Base-by-base conservation (phyloP, 1,140 invertebrate species). In the Zaprionus lachaisei region DNA sequence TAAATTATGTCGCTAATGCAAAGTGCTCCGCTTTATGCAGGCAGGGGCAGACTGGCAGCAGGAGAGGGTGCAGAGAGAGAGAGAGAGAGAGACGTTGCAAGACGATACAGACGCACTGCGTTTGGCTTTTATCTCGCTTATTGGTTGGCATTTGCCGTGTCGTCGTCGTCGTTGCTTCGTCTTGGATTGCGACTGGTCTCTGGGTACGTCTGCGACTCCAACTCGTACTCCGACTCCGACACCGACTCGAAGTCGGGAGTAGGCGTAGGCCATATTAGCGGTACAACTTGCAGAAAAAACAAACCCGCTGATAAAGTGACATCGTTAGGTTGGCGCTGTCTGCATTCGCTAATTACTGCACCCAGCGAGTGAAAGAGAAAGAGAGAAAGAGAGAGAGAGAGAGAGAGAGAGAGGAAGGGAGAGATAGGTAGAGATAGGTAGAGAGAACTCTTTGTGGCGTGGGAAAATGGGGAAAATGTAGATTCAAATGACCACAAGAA, bases 1-100 rank as follows among this genome's bases (percentile, higher is more conserved):
- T 92, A 92, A 92, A 91, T 92, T 92, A 92, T 92, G 86, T 91
- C 84, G 90, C 85, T 91, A 89, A 87, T 89, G 84, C 84, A 89
- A 89, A 87, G 84, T 87, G 84, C 84, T 86, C 84, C 83, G 84
- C 83, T 86, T 86, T 86, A 86, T 86, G 80, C 75, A 86, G 73
- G 56, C 66, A 71, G 78, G 41, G 76, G 80, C 74, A 85, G 66
- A 31, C 62, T 66, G 81, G 20, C 66, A 38, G 37, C 38, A 54
- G 63, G 44, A 24, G 22, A 24, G 11, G 17, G 49, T 5, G 22
- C 14, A 51, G 38, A 11, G 41, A 67, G 61, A n/a, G 38, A 5
- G 22, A 9, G 20, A 2, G 20, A 37, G 22, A 49, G 56, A 51
- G 57, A 24, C n/a, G 60, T 56, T 54, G 67, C 38, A 56, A 67